These are phyloP conservation scores for Scaptodrosophila lebanonensis DNA, from an alignment of 1,140 invertebrate species.

Conservation along the genomic window DNA sequence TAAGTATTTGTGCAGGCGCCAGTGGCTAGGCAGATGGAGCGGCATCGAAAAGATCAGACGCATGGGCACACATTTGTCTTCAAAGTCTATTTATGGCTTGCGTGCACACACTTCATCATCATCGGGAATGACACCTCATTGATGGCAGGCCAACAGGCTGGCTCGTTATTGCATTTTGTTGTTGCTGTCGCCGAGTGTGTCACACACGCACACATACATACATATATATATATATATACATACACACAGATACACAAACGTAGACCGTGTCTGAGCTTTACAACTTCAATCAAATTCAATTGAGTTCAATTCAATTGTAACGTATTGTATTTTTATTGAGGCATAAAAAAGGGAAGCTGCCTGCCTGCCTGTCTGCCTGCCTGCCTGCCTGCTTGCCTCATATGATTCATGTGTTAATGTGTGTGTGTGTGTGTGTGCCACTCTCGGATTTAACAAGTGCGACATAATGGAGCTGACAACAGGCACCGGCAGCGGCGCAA, in stretches of 20 bases:
- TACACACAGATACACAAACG: conserved; percentile 24
- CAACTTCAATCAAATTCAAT: conserved; percentile 76
- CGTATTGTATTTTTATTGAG: conserved; percentile 75
- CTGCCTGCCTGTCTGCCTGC: conserved; percentile 11
- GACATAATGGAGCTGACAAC: conserved; percentile 69
- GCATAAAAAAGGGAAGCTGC: conserved; percentile 65
- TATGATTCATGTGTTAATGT: not conserved
- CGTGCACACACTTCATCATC: conserved; percentile 47
- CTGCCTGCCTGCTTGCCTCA: not conserved
- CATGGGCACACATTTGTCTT: conserved; percentile 40
- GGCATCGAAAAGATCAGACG: too few species aligned
- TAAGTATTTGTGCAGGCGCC: too few species aligned
- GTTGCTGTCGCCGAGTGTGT: too few species aligned
- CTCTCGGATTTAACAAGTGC: conserved; percentile 63
- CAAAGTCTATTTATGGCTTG: conserved; percentile 58
- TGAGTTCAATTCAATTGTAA: conserved; percentile 76
- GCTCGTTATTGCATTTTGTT: conserved; percentile 61
- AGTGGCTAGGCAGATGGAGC: too few species aligned
- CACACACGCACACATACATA: too few species aligned
- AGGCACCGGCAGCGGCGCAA: conserved; percentile 44
- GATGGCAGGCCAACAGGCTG: conserved; percentile 14
- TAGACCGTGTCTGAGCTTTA: conserved; percentile 61
- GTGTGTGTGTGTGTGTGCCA: conserved; percentile 21
- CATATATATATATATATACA: conserved; percentile 2
- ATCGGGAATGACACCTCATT: conserved; percentile 45